Evolutionary conservation across 2,113 vertebrate species (phyloP), one percentile per base, ranked within the genome.

Genomic region (Naja naja): DNA sequence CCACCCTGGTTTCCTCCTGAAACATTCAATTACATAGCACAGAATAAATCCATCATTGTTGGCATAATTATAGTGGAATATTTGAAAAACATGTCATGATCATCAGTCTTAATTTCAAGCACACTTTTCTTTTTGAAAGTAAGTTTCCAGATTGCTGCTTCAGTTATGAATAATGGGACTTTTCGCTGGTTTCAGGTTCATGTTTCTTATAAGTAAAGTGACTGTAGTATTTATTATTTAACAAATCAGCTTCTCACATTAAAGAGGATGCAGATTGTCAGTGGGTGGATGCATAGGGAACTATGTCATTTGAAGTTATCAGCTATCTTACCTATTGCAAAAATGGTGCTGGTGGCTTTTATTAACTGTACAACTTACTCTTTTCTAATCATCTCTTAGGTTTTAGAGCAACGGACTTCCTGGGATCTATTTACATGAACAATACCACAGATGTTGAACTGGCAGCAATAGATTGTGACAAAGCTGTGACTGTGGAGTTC

Each of bases 381-480:
- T 27, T 87, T 52, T 52, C 23, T 18, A 14, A 74, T 54, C 18
- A 4, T 92, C 1, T 25, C 94, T 16, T 74, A 99, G 99, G 99
- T 52, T 99, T 99, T 96, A 98, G 99, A 94, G 98, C 99, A 86
- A 99, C 99, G 0, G 99, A 99, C 91, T 99, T 99, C 97, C 98
- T 99, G 2, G 99, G 99, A 20, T 98, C 98, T 3, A 92, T 99
- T 87, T 97, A 98, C 91, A 99, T 99, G 99, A 99, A 98, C 97
- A 99, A 99, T 96, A 99, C 99, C 86, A 99, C 99, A 0, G 99
- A 99, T 1, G 96, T 99, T 1, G 99, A 99, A 94, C 99, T 99
- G 99, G 98, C 99, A 1, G 99, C 98, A 0, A 94, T 99, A 64
- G 99, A 99, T 39, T 98, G 99, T 39, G 98, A 99, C 96, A 99